Conservation (phyloP, 2,797 vertebrate genomes). For the Pantherophis vulpinus region DNA sequence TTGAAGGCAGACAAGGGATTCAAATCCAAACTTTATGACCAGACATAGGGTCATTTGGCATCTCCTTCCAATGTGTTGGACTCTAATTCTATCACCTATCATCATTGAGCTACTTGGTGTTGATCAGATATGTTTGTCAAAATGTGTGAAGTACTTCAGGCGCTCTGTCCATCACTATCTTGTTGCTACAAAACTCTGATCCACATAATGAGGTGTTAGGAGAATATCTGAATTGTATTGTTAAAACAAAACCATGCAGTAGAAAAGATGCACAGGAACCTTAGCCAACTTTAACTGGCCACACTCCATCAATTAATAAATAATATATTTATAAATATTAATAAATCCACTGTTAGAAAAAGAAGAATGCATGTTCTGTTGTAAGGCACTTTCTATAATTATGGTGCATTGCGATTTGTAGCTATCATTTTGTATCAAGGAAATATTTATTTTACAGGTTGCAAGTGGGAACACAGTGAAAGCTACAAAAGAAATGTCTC, state of each 20-base stretch:
- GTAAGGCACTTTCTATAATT: not conserved
- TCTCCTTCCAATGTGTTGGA: not conserved
- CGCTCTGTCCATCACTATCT: not conserved
- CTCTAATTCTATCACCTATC: not conserved
- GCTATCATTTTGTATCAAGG: conserved; percentile 2
- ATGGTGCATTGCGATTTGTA: not conserved
- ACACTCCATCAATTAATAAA: not conserved
- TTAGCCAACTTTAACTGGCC: not conserved
- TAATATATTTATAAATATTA: too few species aligned
- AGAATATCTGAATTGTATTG: not conserved
- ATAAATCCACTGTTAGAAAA: not conserved
- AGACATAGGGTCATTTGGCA: not conserved
- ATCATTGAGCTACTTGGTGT: not conserved
- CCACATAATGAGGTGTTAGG: not conserved
- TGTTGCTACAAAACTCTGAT: not conserved
- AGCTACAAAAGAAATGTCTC: not conserved
- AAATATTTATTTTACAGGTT: not conserved
- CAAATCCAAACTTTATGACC: not conserved
- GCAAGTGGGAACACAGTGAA: not conserved
- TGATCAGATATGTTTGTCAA: not conserved
- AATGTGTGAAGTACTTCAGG: not conserved
- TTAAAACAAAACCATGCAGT: not conserved
- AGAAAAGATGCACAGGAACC: not conserved
- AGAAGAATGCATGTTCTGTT: not conserved
- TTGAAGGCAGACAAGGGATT: not conserved